Evolutionary conservation across 1,140 invertebrate species (phyloP).

Genomic region (Drosophila kurseongensis): DNA sequence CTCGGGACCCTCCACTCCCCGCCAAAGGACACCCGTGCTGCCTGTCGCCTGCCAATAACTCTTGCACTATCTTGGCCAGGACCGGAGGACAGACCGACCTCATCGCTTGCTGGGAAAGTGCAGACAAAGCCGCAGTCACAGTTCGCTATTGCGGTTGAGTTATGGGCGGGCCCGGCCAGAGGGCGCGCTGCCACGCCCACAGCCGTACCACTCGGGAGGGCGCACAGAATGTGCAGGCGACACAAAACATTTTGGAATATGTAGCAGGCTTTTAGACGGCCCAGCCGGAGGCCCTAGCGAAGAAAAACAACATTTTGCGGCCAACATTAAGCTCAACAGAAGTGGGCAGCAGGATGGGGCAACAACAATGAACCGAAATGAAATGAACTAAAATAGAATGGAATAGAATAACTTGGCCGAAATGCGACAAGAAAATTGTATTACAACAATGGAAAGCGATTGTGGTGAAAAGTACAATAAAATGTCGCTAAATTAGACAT

Average conservation of each 20-base stretch:
- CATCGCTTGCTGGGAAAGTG: conserved; percentile 58
- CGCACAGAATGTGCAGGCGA: conserved; percentile 70
- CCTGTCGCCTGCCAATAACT: conserved; percentile 70
- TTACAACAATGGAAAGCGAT: conserved; percentile 80
- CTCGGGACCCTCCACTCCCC: not conserved
- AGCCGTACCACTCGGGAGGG: conserved; percentile 34
- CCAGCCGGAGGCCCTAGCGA: conserved; percentile 33
- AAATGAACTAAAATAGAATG: conserved; percentile 43
- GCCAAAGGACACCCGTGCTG: conserved; percentile 24
- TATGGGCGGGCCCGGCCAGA: conserved; percentile 46
- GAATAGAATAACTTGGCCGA: conserved; percentile 75
- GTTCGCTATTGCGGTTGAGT: conserved; percentile 63
- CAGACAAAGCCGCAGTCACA: conserved; percentile 75
- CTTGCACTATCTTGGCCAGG: conserved; percentile 69
- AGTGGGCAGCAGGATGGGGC: conserved; percentile 17
- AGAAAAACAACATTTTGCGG: conserved; percentile 72
- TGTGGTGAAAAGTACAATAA: conserved; percentile 81
- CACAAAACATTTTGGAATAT: conserved; percentile 67
- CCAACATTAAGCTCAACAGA: conserved; percentile 42
- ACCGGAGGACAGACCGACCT: conserved; percentile 19
- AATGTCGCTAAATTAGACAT: conserved; percentile 83
- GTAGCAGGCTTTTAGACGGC: conserved; percentile 69
- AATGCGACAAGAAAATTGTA: conserved; percentile 82
- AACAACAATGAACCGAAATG: conserved; percentile 57
- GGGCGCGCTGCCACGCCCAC: conserved; percentile 41